A percentile compares a stretch with the other conserved stretches of the same genome.
Evolutionary conservation across 1,140 invertebrate species (phyloP).

Genomic region (Cotesia typhae): DNA sequence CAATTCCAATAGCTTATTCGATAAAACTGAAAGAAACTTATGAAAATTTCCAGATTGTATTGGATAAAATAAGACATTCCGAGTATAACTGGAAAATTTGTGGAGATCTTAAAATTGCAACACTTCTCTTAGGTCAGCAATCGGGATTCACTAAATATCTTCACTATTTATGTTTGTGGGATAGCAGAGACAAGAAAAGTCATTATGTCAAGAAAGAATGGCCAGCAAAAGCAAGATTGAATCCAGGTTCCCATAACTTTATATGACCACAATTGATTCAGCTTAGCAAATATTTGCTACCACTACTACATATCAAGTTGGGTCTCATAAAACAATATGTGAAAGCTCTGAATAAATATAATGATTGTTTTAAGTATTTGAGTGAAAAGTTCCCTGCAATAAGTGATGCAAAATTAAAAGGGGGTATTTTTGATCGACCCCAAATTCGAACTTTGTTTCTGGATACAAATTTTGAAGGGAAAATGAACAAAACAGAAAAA

Average conservation of each 20-base stretch:
- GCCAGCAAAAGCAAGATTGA: background rate
- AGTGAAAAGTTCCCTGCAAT: conserved; percentile 48
- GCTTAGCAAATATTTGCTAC: conserved; percentile 5
- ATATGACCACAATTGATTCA: conserved; percentile 6
- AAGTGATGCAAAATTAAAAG: conserved; percentile 52
- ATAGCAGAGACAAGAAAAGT: conserved; percentile 6
- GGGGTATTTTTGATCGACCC: conserved; percentile 50
- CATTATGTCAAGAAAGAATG: conserved; percentile 14
- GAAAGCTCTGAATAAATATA: conserved; percentile 52
- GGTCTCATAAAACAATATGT: conserved; percentile 59
- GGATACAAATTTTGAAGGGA: conserved; percentile 35
- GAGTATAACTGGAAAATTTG: conserved; percentile 24
- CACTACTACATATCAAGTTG: conserved; percentile 34
- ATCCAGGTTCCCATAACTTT: background rate
- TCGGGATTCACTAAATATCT: too few relatives aligned
- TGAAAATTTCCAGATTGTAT: conserved; percentile 29
- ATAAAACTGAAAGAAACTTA: conserved; percentile 33
- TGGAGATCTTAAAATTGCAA: conserved; percentile 31
- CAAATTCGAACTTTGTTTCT: conserved; percentile 42
- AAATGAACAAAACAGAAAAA: conserved; percentile 34
- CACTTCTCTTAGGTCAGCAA: background rate
- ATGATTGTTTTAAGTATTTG: conserved; percentile 49
- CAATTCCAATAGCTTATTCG: conserved; percentile 33
- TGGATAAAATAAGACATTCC: conserved; percentile 27
- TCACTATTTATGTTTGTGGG: conserved; percentile 25